Percentiles rank a stretch among this genome's conserved stretches.
These are phyloP conservation scores for Drosophila cardini DNA, from an alignment of 1,140 invertebrate genomes.

Conservation along the genomic window DNA sequence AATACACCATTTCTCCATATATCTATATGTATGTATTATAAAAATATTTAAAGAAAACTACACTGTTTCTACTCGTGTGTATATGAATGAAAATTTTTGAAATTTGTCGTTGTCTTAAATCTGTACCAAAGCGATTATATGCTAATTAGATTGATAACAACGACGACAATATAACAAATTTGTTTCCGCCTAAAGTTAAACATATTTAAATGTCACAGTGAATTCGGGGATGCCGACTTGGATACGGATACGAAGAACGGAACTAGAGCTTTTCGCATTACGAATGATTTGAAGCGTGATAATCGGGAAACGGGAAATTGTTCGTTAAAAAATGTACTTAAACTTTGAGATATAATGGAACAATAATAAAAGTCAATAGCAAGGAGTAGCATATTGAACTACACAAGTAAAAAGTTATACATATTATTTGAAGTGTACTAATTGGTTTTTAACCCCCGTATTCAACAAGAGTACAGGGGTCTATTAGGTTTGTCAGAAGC, in stretches of 20 bases:
- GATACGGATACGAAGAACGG: constrained; percentile 34
- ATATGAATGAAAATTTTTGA: not conserved
- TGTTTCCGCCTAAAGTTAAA: constrained; percentile 59
- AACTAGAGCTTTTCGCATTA: constrained; percentile 38
- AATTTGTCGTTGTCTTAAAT: constrained; percentile 9
- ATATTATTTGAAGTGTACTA: not conserved
- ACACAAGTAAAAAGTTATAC: not conserved
- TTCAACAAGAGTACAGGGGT: no score
- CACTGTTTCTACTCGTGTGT: not conserved
- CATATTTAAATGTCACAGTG: constrained; percentile 30
- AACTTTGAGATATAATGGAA: not conserved
- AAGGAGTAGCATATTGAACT: not conserved
- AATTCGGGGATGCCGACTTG: constrained; percentile 7
- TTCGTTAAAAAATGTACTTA: constrained; percentile 61
- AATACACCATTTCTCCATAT: no score
- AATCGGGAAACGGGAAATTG: constrained; percentile 69
- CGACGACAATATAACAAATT: constrained; percentile 67
- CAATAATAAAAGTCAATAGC: constrained; percentile 9
- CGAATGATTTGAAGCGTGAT: constrained; percentile 48
- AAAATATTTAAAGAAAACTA: no score
- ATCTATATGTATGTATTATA: no score
- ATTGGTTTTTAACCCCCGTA: no score
- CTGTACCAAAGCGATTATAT: constrained; percentile 47
- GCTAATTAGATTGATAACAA: constrained; percentile 56
- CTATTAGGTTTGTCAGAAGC: no score